These are phyloP conservation scores for Dendrolimus kikuchii DNA, from an alignment of 1,140 invertebrate genomes.

Conservation along the genomic window DNA sequence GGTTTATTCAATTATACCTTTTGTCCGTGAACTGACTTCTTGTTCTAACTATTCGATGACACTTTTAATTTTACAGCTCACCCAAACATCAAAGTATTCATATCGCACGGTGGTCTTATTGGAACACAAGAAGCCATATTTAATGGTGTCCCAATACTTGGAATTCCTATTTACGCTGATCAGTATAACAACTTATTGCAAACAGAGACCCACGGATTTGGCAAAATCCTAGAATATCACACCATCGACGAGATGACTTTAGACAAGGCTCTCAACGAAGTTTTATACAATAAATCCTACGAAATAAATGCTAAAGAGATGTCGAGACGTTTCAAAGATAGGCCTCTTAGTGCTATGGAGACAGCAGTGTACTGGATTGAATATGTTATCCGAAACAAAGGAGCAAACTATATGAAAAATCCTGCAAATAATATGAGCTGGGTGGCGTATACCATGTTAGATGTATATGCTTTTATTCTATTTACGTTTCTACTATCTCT, in stretches of 20 bases:
- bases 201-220: constrained; percentile 62
- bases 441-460: constrained; percentile 75
- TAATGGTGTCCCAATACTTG: constrained; percentile 77
- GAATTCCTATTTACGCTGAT: constrained; percentile 77
- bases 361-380: constrained; percentile 77
- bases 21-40: too few relatives aligned
- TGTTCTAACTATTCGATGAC: too few relatives aligned
- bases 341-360: constrained; percentile 69
- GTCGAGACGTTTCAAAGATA: constrained; percentile 70
- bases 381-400: constrained; percentile 71
- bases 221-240: constrained; percentile 44
- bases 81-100: constrained; percentile 74
- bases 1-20: too few relatives aligned
- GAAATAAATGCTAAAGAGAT: constrained; percentile 51
- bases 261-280: constrained; percentile 25
- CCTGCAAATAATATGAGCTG: constrained; percentile 72
- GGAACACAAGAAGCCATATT: constrained; percentile 78
- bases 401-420: constrained; percentile 74
- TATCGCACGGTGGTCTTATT: constrained; percentile 79
- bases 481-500: constrained; percentile 2
- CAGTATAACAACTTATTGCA: constrained; percentile 73
- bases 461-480: constrained; percentile 64
- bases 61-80: constrained; percentile 68
- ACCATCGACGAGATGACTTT: constrained; percentile 44
- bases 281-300: constrained; percentile 39